Evolutionary conservation across 2,113 vertebrate species (phyloP), one percentile per base, ranked within the genome.

Genomic region (Scomber japonicus): DNA sequence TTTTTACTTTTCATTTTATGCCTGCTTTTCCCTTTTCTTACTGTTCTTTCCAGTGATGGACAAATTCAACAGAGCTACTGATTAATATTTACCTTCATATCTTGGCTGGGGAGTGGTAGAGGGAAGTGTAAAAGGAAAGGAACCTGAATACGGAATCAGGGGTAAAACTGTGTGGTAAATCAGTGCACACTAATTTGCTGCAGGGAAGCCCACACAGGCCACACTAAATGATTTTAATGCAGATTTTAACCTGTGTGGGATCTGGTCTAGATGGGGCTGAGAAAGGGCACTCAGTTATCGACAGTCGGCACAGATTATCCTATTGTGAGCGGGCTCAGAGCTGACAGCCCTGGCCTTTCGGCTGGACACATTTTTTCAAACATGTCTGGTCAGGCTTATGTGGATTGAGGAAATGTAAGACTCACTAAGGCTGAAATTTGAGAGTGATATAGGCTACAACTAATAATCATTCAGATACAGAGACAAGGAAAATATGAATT

Each of bases 341-440:
- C 56, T 89, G 90, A 92, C 88, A 91, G 88, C 72, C 5, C 10
- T 91, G 85, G 85, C 87, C 90, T 88, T 93, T 89, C 78, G 87
- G 61, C 81, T 83, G 81, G 70, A 73, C 80, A 83, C 65, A 62
- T 79, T 89, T 85, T 78, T 80, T 68, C 63, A 72, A 76, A 87
- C 71, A 78, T 78, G 81, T 88, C 82, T 84, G 66, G 70, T 85
- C 72, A 79, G 76, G 75, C 67, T 83, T 70, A 80, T 72, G 71
- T 67, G 75, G 66, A 83, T 48, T 75, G 68, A 82, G 73, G 73
- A 83, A 83, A 81, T 83, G 63, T 55, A 46, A 51, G 81, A 80
- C 63, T 81, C 80, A 75, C 64, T 59, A 19, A 5, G 76, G 73
- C 45, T 81, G 77, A 79, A 92, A 83, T 85, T 62, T 69, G 63